A percentile compares a stretch with the other conserved stretches of the same genome.
Conservation (phyloP, 2,113 vertebrate species). For the Salminus brasiliensis region DNA sequence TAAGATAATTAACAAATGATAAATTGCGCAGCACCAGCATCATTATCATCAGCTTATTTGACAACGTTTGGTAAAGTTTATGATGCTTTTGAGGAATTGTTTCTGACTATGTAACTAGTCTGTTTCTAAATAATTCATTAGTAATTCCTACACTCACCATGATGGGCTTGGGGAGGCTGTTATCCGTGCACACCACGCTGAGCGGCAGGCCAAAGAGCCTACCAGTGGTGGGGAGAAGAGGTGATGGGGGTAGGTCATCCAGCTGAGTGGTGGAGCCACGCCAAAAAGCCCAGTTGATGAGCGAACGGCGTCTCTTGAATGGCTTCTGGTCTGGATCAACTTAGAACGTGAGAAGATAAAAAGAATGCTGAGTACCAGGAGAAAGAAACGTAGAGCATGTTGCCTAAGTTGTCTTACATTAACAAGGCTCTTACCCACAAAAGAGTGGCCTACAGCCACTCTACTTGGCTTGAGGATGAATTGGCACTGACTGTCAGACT, state of each 20-base stretch:
- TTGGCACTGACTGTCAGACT: slow-evolving; percentile 87
- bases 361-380: background rate
- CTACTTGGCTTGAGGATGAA: slow-evolving; percentile 83
- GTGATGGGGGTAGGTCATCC: slow-evolving; percentile 78
- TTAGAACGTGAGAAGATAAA: slow-evolving; percentile 35
- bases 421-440: slow-evolving; percentile 39
- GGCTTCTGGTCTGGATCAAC: slow-evolving; percentile 72
- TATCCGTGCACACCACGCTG: slow-evolving; percentile 82
- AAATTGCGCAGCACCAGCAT: too few relatives aligned
- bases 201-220: slow-evolving; percentile 89
- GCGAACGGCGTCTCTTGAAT: slow-evolving; percentile 86
- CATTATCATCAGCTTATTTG: too few relatives aligned
- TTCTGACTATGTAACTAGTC: background rate
- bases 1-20: too few relatives aligned
- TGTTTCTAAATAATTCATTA: background rate
- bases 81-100: too few relatives aligned
- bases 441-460: slow-evolving; percentile 49
- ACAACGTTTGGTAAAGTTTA: too few relatives aligned
- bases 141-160: slow-evolving; percentile 80
- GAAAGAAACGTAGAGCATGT: background rate
- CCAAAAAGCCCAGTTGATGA: slow-evolving; percentile 97
- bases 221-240: slow-evolving; percentile 70
- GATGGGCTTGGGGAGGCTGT: slow-evolving; percentile 87
- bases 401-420: background rate
- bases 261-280: slow-evolving; percentile 83